These are phyloP conservation scores for Rhodophaea formosa DNA, from an alignment of 2,888 invertebrate species.

Conservation along the genomic window DNA sequence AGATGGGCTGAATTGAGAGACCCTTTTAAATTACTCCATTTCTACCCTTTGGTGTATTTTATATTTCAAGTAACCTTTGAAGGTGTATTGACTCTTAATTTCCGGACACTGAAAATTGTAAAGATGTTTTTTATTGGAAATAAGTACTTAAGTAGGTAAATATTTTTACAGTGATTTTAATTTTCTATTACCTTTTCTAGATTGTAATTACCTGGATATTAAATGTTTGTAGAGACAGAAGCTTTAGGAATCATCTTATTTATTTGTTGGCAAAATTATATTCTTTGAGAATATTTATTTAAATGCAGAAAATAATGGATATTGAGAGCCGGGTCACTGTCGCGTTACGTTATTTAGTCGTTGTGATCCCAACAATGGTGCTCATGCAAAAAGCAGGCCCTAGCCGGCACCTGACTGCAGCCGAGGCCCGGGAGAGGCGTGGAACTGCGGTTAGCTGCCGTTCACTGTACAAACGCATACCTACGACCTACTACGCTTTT, in stretches of 20 bases:
- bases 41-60: conserved; percentile 5
- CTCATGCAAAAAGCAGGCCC: conserved; percentile 67
- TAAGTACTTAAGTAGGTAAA: too few relatives aligned
- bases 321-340: neutral
- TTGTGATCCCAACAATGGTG: conserved; percentile 55
- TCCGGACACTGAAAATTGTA: too few relatives aligned
- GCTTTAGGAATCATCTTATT: too few relatives aligned
- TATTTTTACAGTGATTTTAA: too few relatives aligned
- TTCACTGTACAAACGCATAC: conserved; percentile 48
- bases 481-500: conserved; percentile 34
- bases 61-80: neutral
- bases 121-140: too few relatives aligned
- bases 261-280: too few relatives aligned
- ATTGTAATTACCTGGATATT: too few relatives aligned
- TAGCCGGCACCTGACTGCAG: conserved; percentile 39
- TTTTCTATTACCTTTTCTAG: too few relatives aligned
- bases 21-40: neutral
- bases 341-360: conserved; percentile 34
- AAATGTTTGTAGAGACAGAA: too few relatives aligned
- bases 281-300: too few relatives aligned
- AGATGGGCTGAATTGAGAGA: neutral
- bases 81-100: neutral
- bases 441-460: conserved; percentile 46
- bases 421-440: conserved; percentile 37
- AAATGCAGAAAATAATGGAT: neutral